A percentile compares a stretch with the other conserved stretches of the same genome.
Conservation (phyloP, 30 jellyfish, hydroid and myxozoan species). For the Cassiopea xamachana region DNA sequence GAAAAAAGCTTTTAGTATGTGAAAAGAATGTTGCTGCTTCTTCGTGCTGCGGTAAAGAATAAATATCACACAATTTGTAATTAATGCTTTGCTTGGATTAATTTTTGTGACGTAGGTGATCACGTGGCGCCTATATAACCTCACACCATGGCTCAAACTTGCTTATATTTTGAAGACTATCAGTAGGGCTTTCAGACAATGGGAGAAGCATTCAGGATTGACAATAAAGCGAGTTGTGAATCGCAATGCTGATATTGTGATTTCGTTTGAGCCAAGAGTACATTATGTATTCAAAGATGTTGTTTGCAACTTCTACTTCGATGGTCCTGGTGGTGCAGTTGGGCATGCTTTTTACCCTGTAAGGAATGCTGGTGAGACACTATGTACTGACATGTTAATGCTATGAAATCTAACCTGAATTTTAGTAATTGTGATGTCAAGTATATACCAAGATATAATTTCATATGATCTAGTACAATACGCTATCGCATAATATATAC, state of each 20-base stretch:
- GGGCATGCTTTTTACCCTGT: slow-evolving; percentile 95
- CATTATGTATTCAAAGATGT: slow-evolving; percentile 25
- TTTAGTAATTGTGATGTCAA: no score
- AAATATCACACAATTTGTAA: background rate
- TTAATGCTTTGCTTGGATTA: background rate
- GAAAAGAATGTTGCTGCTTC: no score
- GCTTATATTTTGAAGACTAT: slow-evolving; percentile 17
- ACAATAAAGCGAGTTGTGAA: slow-evolving; percentile 22
- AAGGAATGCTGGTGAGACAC: slow-evolving; percentile 13
- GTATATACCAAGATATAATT: no score
- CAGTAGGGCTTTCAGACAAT: slow-evolving; percentile 58
- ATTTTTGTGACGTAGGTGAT: slow-evolving; percentile 34
- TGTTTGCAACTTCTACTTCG: slow-evolving; percentile 62
- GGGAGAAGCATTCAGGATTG: slow-evolving; percentile 73
- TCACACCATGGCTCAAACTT: slow-evolving; percentile 58
- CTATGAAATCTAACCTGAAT: background rate
- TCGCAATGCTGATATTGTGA: slow-evolving; percentile 87
- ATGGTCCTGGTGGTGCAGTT: slow-evolving; percentile 87
- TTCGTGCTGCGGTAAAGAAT: no score
- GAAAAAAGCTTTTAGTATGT: no score
- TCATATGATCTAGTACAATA: no score
- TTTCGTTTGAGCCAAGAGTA: slow-evolving; percentile 51
- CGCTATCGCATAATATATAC: no score
- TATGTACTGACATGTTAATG: background rate
- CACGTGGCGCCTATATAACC: slow-evolving; percentile 77